Base-by-base conservation (phyloP, 2,113 vertebrate genomes). In the Hemiprocne comata region DNA sequence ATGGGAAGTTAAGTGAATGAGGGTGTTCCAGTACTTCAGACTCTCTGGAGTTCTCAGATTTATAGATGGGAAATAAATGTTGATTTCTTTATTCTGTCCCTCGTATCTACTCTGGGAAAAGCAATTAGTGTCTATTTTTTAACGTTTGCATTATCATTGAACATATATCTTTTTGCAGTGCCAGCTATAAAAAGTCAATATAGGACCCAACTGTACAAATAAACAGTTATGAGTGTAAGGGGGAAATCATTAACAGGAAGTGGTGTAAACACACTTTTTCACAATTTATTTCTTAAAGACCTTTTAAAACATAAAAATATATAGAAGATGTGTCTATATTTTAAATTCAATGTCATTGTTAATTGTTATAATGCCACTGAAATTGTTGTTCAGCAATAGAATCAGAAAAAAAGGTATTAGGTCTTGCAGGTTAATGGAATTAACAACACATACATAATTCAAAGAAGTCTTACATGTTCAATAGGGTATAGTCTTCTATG, bases 121-220 rank as follows among this genome's bases (percentile, higher is more conserved):
- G 64, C 89, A 96, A 90, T 96, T 97, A 76, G 53, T 94, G 95
- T 95, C 61, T 94, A 36, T 66, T 87, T 97, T 97, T 96, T 97
- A 91, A 96, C 92, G 57, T 84, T 97, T 97, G 40, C 4, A 10
- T 95, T 97, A 93, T 95, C 82, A 75, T 71, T 88, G 36, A 91
- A 80, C 75, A 42, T 96, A 24, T 8, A 93, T 94, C 81, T 94
- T 97, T 96, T 90, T 97, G 64, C 88, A 94, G 70, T 93, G 67
- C 72, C 80, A 76, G 62, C 91, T 94, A 50, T 97, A 93, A 97
- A 97, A 97, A 78, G 58, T 89, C 94, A 95, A 65, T 85, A 84
- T 51, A 95, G 72, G 57, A 96, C 71, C 44, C 83, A 85, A 36
- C 74, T 91, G 42, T 96, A 97, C 82, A 93, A 97, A 96, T 93